These are phyloP conservation scores for Microtus ochrogaster DNA, from an alignment of 2,113 vertebrate species.

Conservation along the genomic window DNA sequence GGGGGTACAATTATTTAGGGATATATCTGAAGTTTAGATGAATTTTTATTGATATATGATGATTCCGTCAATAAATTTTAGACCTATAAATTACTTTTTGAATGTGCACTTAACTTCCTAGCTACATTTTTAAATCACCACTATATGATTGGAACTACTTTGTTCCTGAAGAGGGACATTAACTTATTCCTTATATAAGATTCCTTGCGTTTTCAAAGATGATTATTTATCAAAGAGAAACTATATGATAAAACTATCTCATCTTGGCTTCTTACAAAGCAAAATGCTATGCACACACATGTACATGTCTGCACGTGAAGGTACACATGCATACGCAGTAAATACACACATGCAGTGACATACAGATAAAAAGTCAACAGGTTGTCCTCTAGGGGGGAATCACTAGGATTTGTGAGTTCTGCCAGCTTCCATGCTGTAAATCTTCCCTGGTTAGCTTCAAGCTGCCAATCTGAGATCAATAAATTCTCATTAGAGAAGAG, in stretches of 20 bases:
- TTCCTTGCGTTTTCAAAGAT: not conserved
- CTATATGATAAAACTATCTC: not conserved
- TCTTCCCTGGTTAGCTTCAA: not conserved
- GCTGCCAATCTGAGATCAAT: not conserved
- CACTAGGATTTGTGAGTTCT: not conserved
- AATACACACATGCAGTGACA: not conserved
- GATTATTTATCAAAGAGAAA: not conserved
- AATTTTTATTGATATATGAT: constrained; percentile 50
- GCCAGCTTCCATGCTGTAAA: not conserved
- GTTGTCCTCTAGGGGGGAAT: not conserved
- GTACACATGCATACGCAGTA: not conserved
- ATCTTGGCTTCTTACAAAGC: not conserved
- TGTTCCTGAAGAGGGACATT: constrained; percentile 13
- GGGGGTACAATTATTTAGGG: constrained; percentile 60
- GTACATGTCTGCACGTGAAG: accelerated
- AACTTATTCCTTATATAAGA: not conserved
- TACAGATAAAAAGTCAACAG: not conserved
- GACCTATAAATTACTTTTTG: constrained; percentile 45
- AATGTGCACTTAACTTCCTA: constrained; percentile 41
- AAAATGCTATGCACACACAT: not conserved
- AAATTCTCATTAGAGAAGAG: not conserved
- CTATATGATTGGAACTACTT: constrained; percentile 25
- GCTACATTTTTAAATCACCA: constrained; percentile 57
- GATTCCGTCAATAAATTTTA: constrained; percentile 73
- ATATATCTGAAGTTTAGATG: constrained; percentile 61